A percentile compares a stretch with the other conserved stretches of the same genome.
Evolutionary conservation across 2,113 vertebrate genomes (phyloP).

Genomic region (Perccottus glenii): DNA sequence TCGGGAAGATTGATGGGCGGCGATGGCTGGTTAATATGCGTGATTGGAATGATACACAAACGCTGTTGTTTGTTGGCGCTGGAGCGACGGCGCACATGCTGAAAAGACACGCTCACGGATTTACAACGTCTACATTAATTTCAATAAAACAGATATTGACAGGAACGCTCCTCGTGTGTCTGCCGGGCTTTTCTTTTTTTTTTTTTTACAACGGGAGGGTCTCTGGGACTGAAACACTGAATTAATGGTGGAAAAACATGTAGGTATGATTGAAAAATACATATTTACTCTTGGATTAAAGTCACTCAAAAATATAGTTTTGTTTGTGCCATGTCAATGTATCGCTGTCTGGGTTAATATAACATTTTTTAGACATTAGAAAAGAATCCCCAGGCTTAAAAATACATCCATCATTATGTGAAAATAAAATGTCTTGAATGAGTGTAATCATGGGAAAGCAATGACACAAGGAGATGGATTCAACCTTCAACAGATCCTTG

Average conservation of each 20-base stretch:
- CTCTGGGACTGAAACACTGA: conserved; percentile 13
- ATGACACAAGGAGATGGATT: background rate
- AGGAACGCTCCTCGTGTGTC: background rate
- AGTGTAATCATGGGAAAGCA: too few species aligned
- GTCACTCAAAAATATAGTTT: conserved; percentile 6
- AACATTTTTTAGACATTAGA: background rate
- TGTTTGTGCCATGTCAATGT: conserved; percentile 1
- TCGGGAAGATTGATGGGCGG: conserved; percentile 69
- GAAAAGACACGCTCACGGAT: conserved; percentile 24
- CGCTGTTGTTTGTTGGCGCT: conserved; percentile 25
- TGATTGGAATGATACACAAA: conserved; percentile 61
- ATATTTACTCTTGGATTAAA: conserved; percentile 10
- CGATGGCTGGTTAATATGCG: conserved; percentile 62
- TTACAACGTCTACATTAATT: conserved; percentile 53
- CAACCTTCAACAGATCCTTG: background rate
- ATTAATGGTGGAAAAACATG: conserved; percentile 4
- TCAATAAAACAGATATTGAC: conserved; percentile 48
- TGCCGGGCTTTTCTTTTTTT: conserved; percentile 6
- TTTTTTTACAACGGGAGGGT: background rate
- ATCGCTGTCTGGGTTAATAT: background rate
- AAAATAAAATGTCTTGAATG: too few species aligned
- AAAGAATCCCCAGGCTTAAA: background rate
- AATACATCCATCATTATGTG: too few species aligned
- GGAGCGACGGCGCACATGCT: conserved; percentile 36
- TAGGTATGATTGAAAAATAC: conserved; percentile 7